Base-by-base conservation (phyloP, 2,888 invertebrate species). In the Tetranychus truncatus region DNA sequence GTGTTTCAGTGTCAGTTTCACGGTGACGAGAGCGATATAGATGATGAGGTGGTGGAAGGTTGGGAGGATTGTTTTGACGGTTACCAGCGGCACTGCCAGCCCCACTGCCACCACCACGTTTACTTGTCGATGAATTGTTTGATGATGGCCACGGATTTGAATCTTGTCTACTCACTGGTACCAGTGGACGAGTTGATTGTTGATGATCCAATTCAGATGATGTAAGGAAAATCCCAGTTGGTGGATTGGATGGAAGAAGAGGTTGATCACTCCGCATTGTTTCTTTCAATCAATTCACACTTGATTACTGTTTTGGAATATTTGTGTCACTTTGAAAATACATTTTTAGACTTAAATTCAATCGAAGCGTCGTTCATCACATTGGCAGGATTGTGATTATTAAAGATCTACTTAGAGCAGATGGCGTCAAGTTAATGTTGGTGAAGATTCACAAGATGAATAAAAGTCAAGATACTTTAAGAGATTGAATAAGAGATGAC, bases 1-100 rank as follows among this genome's bases (percentile, higher is more conserved):
- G 71, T n/a, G 69, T 45, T 34, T 73, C 66, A 15, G 65, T 65
- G 15, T 73, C 73, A 9, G 73, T n/a, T 46, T 45, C 69, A 9
- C 69, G 55, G 15, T 55, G 55, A 2, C 55, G 55, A 15, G 55
- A 55, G 9, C 55, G 55, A 15, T 55, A 55, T 2, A 55, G 15
- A 3, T 34, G 34, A 34, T 34, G 24, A 11, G 46, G 55, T 15
- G 55, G 55, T 55, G 55, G 9, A 7, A 55, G 55, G 11, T 9
- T 9, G 9, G 55, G 55, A 55, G 55, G 55, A 15, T 55, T 9
- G 15, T 55, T 55, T 55, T 6, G 11, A 55, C 55, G 9, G 15
- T 55, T 15, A 55, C 55, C 55, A 55, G 2, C 3, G 15, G 11
- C 55, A 55, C 15, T 9, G 15, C 55, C 55, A 15, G 55, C 2